Evolutionary conservation across 2,888 invertebrate genomes (phyloP).

Genomic region (Stenolophus ochropezus): DNA sequence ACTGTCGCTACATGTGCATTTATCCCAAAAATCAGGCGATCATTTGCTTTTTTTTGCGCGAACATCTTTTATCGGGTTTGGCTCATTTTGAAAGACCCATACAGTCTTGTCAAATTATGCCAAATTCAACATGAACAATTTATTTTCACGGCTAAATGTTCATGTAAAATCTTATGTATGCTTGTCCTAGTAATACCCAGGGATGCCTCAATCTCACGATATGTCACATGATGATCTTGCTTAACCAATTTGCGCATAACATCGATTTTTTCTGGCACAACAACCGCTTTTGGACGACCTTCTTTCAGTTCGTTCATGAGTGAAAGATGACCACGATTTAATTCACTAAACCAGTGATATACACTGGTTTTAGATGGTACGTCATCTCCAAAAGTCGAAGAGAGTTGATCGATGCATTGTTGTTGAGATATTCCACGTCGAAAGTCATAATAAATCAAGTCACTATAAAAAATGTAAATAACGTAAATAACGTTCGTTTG

Average conservation of each 20-base stretch:
- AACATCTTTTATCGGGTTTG: no score
- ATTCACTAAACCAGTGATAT: constrained; percentile 64
- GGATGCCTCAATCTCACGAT: constrained; percentile 1
- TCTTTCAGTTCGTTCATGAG: constrained; percentile 62
- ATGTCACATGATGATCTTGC: constrained; percentile 47
- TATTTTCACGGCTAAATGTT: neutral
- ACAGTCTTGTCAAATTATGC: no score
- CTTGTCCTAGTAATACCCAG: neutral
- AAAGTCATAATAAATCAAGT: constrained; percentile 61
- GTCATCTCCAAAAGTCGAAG: no score
- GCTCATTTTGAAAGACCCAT: no score
- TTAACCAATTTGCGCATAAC: constrained; percentile 65
- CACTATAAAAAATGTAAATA: neutral
- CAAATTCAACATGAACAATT: neutral
- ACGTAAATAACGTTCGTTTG: neutral
- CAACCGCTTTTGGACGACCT: constrained; percentile 63
- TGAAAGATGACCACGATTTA: constrained; percentile 61
- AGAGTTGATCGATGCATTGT: no score
- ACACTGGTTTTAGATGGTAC: no score
- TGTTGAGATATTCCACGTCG: constrained; percentile 61
- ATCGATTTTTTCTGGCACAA: constrained; percentile 64
- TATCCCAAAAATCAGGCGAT: no score
- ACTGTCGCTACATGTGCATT: no score
- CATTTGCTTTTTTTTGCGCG: no score
- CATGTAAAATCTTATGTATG: neutral